phyloP scores from a whole-genome alignment of 2,797 vertebrate species.

The Pangasius mekongensis region DNA sequence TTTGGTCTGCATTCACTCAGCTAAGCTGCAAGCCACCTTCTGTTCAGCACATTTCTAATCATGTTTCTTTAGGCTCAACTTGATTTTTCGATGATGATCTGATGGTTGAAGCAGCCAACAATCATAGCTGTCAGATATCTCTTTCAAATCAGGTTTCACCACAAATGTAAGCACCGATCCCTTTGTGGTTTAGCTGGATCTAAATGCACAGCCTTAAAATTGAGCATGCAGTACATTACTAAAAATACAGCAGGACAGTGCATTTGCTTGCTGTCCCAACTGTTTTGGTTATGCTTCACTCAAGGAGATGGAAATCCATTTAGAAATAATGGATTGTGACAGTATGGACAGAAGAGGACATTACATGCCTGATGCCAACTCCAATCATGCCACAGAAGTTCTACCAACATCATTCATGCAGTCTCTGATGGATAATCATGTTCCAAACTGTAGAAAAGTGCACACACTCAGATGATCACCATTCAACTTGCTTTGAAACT shows the following conservation, averaged over 20 bases:
- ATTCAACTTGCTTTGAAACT: slow-evolving; percentile 45
- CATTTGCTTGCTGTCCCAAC: slow-evolving; percentile 60
- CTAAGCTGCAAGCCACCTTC: slow-evolving; percentile 17
- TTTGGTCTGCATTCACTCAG: neutral
- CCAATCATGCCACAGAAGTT: slow-evolving; percentile 65
- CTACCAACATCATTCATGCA: slow-evolving; percentile 49
- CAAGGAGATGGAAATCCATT: slow-evolving; percentile 61
- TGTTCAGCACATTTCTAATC: slow-evolving; percentile 39
- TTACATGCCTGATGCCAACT: slow-evolving; percentile 63
- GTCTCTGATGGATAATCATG: slow-evolving; percentile 50
- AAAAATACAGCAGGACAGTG: slow-evolving; percentile 50
- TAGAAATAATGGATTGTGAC: slow-evolving; percentile 68
- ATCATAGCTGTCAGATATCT: slow-evolving; percentile 59
- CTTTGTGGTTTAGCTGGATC: slow-evolving; percentile 40
- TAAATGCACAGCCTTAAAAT: slow-evolving; percentile 52
- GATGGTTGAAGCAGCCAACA: slow-evolving; percentile 53
- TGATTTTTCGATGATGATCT: slow-evolving; percentile 50
- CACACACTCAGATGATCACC: slow-evolving; percentile 48
- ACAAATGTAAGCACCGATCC: neutral
- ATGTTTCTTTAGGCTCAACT: slow-evolving; percentile 49
- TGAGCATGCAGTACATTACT: slow-evolving; percentile 55
- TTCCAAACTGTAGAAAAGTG: slow-evolving; percentile 44
- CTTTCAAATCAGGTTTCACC: slow-evolving; percentile 54
- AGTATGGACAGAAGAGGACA: slow-evolving; percentile 64
- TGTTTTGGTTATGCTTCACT: slow-evolving; percentile 60